Evolutionary conservation across 1,140 invertebrate species (phyloP).

Genomic region (Brachionus asplanchnoidis): DNA sequence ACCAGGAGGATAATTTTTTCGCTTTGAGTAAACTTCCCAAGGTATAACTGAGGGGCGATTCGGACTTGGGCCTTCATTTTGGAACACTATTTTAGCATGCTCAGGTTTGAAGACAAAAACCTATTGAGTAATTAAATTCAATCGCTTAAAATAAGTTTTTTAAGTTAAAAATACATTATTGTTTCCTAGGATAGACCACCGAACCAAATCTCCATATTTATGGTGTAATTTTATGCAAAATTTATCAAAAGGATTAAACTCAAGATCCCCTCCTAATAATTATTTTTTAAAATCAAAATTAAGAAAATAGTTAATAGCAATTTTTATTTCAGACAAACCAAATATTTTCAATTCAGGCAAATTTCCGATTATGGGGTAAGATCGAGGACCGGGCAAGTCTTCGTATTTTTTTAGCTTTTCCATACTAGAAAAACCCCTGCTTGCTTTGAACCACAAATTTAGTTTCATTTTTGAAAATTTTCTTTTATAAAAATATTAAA

Average conservation of each 20-base stretch:
- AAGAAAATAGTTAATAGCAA: neutral
- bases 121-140: neutral
- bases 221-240: neutral
- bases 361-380: conserved; percentile 24
- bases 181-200: conserved; percentile 8
- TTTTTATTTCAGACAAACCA: neutral
- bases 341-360: neutral
- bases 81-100: conserved; percentile 6
- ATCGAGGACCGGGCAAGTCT: neutral
- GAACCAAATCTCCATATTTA: conserved; percentile 27
- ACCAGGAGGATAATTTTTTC: conserved; percentile 22
- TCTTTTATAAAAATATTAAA: neutral
- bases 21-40: conserved; percentile 7
- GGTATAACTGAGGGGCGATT: neutral
- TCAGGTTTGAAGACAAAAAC: conserved; percentile 30
- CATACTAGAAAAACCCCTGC: neutral
- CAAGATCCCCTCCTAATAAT: neutral
- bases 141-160: neutral
- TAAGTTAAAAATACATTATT: neutral
- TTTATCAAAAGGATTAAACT: neutral
- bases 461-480: neutral
- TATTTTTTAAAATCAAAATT: neutral
- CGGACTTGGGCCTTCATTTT: conserved; percentile 25
- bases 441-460: neutral
- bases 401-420: neutral